These are phyloP conservation scores for Ptilonorhynchus violaceus DNA, from an alignment of 2,113 vertebrate genomes.

Conservation along the genomic window DNA sequence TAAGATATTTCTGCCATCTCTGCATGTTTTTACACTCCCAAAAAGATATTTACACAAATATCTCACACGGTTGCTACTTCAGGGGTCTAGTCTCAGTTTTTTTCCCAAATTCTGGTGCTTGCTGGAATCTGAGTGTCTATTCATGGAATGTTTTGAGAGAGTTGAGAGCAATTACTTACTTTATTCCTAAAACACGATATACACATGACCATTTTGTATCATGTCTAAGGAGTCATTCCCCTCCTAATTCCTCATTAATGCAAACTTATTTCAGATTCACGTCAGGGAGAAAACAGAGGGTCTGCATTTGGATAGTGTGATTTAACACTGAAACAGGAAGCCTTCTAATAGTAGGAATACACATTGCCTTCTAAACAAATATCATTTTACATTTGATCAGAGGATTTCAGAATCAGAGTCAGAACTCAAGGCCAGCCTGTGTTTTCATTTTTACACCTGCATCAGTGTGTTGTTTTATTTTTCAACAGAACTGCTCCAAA, in stretches of 20 bases:
- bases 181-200: neutral
- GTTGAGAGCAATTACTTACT: neutral
- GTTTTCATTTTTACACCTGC: neutral
- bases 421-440: neutral
- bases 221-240: neutral
- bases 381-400: neutral
- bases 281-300: neutral
- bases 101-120: neutral
- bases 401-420: neutral
- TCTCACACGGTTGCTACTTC: neutral
- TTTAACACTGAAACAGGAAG: slow-evolving; percentile 31
- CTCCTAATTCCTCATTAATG: neutral
- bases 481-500: neutral
- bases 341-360: neutral
- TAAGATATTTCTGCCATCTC: neutral
- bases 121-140: neutral
- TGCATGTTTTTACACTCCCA: neutral
- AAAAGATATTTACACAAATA: neutral
- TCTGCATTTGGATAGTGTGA: slow-evolving; percentile 6
- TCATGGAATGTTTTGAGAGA: neutral
- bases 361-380: neutral
- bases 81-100: neutral
- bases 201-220: neutral
- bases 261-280: neutral
- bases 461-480: neutral